Conservation (phyloP, 2,113 vertebrate species). For the Amblyopsis rosae region DNA sequence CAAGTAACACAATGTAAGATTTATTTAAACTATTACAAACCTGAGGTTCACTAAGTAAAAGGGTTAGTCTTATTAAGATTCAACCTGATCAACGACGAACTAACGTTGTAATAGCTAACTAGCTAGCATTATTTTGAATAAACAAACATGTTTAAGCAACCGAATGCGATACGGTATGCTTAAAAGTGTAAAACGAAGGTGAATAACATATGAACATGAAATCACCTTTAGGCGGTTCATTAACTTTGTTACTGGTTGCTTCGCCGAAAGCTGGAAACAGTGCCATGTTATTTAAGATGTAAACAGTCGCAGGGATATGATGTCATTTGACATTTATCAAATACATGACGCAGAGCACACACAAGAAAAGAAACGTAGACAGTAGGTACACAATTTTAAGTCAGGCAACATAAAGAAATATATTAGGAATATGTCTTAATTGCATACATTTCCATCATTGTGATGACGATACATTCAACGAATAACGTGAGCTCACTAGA, state of each 20-base stretch:
- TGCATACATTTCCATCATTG: too few relatives aligned
- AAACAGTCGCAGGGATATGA: slow-evolving; percentile 30
- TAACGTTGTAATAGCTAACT: not conserved
- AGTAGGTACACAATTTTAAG: too few relatives aligned
- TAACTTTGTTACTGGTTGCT: slow-evolving; percentile 18
- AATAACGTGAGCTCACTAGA: too few relatives aligned
- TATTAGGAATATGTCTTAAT: too few relatives aligned
- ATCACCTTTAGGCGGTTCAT: slow-evolving; percentile 39
- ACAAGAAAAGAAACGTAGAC: too few relatives aligned
- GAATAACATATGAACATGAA: not conserved
- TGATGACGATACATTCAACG: too few relatives aligned
- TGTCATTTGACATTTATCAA: slow-evolving; percentile 19
- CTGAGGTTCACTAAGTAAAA: not conserved
- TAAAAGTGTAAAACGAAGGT: not conserved
- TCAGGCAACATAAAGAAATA: too few relatives aligned
- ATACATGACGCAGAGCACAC: too few relatives aligned
- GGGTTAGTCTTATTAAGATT: not conserved
- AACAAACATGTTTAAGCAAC: not conserved
- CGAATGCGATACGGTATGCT: not conserved
- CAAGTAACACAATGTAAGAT: not conserved
- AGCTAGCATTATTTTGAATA: too few relatives aligned
- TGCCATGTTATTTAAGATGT: slow-evolving; percentile 37
- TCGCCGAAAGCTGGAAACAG: slow-evolving; percentile 51
- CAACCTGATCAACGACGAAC: not conserved
- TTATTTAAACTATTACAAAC: not conserved